Conservation (phyloP, 2,113 vertebrate genomes). For the Atrichornis clamosus region DNA sequence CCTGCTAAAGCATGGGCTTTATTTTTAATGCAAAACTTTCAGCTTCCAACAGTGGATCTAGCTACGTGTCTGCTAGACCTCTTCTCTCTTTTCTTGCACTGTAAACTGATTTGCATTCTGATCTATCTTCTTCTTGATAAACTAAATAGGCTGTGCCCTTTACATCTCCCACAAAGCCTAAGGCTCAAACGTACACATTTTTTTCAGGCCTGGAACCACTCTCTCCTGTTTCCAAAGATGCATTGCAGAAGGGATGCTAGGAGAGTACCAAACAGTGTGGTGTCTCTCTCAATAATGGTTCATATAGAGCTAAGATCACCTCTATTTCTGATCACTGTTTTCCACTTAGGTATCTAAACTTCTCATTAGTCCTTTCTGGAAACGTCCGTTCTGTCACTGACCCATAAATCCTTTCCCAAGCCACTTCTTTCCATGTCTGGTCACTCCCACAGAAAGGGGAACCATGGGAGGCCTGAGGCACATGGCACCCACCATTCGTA, state of each 20-base stretch:
- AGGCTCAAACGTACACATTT: neutral
- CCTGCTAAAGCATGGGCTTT: neutral
- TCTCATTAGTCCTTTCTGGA: neutral
- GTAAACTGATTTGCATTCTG: neutral
- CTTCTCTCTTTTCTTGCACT: neutral
- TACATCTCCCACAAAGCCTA: neutral
- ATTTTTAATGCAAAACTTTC: neutral
- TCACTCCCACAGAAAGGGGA: neutral
- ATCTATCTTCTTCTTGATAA: neutral
- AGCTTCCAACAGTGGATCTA: neutral
- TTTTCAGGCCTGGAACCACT: neutral
- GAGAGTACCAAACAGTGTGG: neutral
- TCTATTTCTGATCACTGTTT: neutral
- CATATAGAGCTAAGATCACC: neutral
- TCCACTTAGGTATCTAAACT: neutral
- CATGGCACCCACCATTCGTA: accelerated
- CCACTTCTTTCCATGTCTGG: neutral
- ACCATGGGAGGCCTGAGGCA: accelerated
- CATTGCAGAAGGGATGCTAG: neutral
- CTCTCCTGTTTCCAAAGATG: neutral
- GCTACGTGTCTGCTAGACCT: neutral
- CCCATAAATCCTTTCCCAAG: neutral
- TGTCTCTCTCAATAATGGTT: neutral
- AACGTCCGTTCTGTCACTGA: neutral
- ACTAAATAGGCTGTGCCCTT: neutral